Base-by-base conservation (phyloP, 2,797 vertebrate species). In the Benthosema pterotum region DNA sequence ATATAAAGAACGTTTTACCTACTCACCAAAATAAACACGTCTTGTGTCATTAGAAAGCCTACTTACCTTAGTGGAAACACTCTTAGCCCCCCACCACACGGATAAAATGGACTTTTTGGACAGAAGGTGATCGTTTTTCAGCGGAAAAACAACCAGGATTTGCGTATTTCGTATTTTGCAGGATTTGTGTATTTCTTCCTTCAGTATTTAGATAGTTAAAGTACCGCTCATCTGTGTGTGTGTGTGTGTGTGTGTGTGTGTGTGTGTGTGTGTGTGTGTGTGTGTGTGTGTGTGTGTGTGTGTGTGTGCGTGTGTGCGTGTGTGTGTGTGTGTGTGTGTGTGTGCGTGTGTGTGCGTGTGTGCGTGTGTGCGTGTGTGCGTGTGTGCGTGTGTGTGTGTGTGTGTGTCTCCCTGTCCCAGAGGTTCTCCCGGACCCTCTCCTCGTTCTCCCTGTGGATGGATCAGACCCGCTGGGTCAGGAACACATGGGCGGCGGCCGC, bases 401-500 rank as follows among this genome's bases (percentile, higher is more conserved):
- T 2, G 19, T 25, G 3, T 53, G 22, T 16, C n/a, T 61, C n/a
- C 12, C 0, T 48, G 52, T 71, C 14, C 60, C 65, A 99, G 97
- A 85, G 93, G 58, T 98, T 97, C 77, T 93, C 95, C 14, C 93
- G 93, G 84, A 95, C 91, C 67, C 86, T 99, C 0, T 96, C 98
- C 76, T 93, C 94, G 18, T 98, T 99, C 85, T 99, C 97, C 0
- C 75, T 93, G n/a, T 99, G 97, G 97, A 97, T 99, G 0, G 96
- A 98, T 86, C 92, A 91, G 62, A 98, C 96, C 0, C 94, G 96
- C 2, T 99, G 97, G 97, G 96, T 96, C 0, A 93, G 96, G 67
- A 98, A 98, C 87, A 97, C 92, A 0, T 99, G 97, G 96, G 96
- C 96, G 13, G 96, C 96, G 94, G 91, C 96, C 0, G 95, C 96